Conservation (phyloP, 2,113 vertebrate species). For the Barbus barbus region DNA sequence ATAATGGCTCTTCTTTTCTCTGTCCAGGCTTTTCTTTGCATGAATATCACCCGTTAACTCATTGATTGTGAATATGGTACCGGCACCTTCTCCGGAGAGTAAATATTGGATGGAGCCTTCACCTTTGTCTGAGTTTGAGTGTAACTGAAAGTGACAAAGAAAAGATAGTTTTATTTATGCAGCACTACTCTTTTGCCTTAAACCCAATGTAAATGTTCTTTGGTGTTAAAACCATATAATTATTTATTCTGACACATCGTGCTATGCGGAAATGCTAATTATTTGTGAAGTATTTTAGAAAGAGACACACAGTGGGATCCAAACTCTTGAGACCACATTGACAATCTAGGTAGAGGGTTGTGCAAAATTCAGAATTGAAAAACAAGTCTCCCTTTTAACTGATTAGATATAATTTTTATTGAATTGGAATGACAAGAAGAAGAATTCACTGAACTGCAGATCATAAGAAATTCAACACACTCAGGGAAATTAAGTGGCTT, state of each 20-base stretch:
- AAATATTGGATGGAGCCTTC: conserved; percentile 97
- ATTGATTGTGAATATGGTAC: conserved; percentile 94
- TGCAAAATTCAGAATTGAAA: background rate
- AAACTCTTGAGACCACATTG: background rate
- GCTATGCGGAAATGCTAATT: background rate
- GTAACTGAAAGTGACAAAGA: conserved; percentile 79
- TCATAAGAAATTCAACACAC: no score
- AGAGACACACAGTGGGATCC: background rate
- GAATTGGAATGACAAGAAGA: background rate
- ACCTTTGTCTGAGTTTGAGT: conserved; percentile 98
- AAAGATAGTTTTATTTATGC: conserved; percentile 3
- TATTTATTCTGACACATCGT: background rate
- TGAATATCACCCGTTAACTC: conserved; percentile 96
- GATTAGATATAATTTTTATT: background rate
- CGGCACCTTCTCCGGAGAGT: conserved; percentile 94
- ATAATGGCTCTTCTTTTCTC: conserved; percentile 93
- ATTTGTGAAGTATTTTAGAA: background rate
- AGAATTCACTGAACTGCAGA: no score
- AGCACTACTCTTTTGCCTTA: background rate
- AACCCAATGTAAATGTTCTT: background rate
- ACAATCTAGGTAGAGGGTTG: background rate
- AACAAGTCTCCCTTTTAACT: background rate
- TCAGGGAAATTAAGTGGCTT: no score
- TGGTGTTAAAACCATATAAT: background rate
- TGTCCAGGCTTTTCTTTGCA: conserved; percentile 93